phyloP scores from a whole-genome alignment of 2,888 invertebrate species.

The Nephrocerus scutellatus region DNA sequence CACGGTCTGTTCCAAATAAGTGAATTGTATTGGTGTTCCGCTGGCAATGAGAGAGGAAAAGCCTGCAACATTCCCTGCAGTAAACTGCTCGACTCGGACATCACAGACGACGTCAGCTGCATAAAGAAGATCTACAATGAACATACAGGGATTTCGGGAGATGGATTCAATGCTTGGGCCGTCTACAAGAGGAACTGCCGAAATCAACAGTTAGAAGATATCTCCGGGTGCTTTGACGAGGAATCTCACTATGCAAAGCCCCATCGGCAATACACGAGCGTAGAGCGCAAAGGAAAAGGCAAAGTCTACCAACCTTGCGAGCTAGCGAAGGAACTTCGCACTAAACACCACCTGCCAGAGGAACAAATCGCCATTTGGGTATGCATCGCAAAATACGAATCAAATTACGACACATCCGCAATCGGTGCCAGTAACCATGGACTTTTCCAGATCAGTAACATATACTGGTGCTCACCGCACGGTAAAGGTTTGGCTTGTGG shows the following conservation, averaged over 20 bases:
- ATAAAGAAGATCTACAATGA: conserved; percentile 58
- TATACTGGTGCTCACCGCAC: conserved; percentile 58
- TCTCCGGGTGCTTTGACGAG: conserved; percentile 36
- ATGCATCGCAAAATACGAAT: conserved; percentile 65
- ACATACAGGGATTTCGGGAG: conserved; percentile 51
- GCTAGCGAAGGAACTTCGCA: conserved; percentile 56
- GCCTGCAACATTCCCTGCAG: conserved; percentile 58
- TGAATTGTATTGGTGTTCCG: conserved; percentile 60
- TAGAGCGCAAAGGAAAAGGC: conserved; percentile 20
- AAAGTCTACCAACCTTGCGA: conserved; percentile 62
- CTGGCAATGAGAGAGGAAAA: conserved; percentile 51
- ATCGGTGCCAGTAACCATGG: conserved; percentile 54
- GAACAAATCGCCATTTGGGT: conserved; percentile 57
- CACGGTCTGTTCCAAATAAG: conserved; percentile 68
- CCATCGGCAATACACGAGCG: too few species aligned
- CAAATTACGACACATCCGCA: conserved; percentile 60
- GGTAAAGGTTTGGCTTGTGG: conserved; percentile 56
- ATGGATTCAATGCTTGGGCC: conserved; percentile 4
- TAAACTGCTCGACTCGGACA: conserved; percentile 60
- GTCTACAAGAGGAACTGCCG: background rate
- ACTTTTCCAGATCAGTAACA: conserved; percentile 63
- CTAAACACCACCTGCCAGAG: conserved; percentile 51
- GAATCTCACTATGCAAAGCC: too few species aligned
- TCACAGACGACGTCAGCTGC: conserved; percentile 63
- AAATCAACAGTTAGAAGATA: conserved; percentile 41